Percentiles rank a stretch among this genome's conserved stretches.
Conservation (phyloP, 2,797 vertebrate genomes). For the Sebastes elongatus region DNA sequence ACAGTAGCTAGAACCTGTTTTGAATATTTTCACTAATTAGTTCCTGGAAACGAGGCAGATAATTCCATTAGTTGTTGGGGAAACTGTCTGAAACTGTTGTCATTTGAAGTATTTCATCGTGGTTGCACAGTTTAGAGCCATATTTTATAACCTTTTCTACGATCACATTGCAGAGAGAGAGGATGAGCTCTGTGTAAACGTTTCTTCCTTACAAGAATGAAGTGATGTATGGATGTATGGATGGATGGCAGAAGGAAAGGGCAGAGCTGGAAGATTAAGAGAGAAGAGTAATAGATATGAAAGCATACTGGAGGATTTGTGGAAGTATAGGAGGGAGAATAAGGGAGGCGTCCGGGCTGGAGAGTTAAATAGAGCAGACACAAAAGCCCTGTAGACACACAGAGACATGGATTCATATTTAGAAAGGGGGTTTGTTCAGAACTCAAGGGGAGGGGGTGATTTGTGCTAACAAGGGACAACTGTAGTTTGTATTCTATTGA, state of each 20-base stretch:
- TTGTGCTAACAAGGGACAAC: neutral
- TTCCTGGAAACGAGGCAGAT: neutral
- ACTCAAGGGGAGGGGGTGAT: neutral
- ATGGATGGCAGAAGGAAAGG: neutral
- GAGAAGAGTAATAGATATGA: neutral
- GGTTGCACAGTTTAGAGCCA: neutral
- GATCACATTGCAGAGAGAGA: neutral
- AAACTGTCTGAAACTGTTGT: neutral
- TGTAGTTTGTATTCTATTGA: neutral
- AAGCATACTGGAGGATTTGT: conserved; percentile 5
- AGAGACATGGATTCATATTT: conserved; percentile 33
- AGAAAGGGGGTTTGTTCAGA: conserved; percentile 17
- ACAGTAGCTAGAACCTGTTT: neutral
- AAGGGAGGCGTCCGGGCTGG: neutral
- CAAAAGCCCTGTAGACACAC: conserved; percentile 35
- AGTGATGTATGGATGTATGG: neutral
- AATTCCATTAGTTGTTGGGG: too few relatives aligned
- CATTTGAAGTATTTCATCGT: neutral
- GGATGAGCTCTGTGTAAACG: too few relatives aligned
- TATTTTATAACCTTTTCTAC: too few relatives aligned
- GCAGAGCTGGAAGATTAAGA: neutral
- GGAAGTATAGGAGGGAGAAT: neutral
- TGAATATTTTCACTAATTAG: too few relatives aligned
- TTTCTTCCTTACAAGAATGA: neutral
- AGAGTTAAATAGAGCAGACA: conserved; percentile 43